These are phyloP conservation scores for Netelia fuscicornis DNA, from an alignment of 2,888 invertebrate genomes.

Conservation along the genomic window DNA sequence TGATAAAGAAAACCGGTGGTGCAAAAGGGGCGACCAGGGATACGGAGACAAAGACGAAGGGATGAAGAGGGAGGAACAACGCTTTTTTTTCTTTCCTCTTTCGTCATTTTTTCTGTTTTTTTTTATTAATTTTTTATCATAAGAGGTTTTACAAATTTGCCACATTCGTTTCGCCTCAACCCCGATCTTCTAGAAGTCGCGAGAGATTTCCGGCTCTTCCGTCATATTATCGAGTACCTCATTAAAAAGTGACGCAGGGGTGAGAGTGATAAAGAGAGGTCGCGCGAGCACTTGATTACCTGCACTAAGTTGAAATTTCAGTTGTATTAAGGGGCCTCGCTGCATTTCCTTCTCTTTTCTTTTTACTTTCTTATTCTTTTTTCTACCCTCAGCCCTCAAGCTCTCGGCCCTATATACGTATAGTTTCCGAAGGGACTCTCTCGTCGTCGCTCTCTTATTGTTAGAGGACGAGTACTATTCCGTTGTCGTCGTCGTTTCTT, in stretches of 20 bases:
- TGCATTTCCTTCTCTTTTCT: slow-evolving; percentile 7
- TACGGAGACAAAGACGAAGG: slow-evolving; percentile 18
- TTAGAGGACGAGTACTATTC: background rate
- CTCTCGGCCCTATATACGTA: slow-evolving; percentile 10
- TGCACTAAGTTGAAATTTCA: slow-evolving; percentile 39
- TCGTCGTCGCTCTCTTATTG: slow-evolving; percentile 1
- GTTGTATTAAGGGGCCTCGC: background rate
- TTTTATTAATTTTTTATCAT: no score
- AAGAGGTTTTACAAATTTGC: slow-evolving; percentile 23
- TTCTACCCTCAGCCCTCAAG: slow-evolving; percentile 7
- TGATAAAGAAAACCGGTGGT: slow-evolving; percentile 46
- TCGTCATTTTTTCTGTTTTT: slow-evolving; percentile 8
- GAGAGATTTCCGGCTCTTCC: slow-evolving; percentile 55
- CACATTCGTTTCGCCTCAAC: slow-evolving; percentile 6
- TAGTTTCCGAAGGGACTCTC: slow-evolving; percentile 37
- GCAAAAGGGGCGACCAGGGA: slow-evolving; percentile 54
- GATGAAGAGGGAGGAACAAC: background rate
- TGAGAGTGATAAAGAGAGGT: background rate
- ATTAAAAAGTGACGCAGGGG: slow-evolving; percentile 76
- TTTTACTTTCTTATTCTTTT: slow-evolving; percentile 4
- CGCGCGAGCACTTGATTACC: slow-evolving; percentile 72
- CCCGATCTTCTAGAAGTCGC: background rate
- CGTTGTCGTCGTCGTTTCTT: background rate
- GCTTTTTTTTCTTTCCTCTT: background rate
- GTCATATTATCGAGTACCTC: slow-evolving; percentile 78